Conservation (phyloP, 2,113 vertebrate species). For the Eurystomus gularis region DNA sequence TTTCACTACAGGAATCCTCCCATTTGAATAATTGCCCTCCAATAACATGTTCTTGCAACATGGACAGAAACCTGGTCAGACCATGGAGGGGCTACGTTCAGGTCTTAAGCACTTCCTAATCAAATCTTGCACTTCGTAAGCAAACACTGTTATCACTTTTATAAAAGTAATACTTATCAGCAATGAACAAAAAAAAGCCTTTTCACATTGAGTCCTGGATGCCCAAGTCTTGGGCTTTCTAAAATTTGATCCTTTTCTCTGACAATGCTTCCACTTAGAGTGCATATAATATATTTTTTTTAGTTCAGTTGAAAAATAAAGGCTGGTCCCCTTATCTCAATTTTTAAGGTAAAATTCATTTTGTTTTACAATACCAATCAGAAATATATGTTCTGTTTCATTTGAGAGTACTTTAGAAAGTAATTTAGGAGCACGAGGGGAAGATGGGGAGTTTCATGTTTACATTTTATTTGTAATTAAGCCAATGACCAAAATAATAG, state of each 20-base stretch:
- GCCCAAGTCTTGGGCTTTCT: not conserved
- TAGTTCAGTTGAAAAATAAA: not conserved
- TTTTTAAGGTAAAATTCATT: not conserved
- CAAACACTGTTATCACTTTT: not conserved
- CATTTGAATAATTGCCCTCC: not conserved
- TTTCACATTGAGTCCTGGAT: not conserved
- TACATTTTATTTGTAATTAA: not conserved
- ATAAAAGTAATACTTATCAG: not conserved
- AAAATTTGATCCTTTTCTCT: not conserved
- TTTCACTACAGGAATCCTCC: not conserved
- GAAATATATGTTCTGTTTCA: not conserved
- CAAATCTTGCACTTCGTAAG: not conserved
- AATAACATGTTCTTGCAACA: accelerated
- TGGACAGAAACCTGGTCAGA: not conserved
- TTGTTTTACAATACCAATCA: not conserved
- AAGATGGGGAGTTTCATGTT: not conserved
- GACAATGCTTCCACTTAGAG: not conserved
- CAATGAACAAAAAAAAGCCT: not conserved
- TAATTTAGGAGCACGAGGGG: not conserved
- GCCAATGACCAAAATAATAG: not conserved
- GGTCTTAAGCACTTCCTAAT: not conserved
- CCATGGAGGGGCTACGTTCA: not conserved
- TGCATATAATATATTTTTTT: not conserved
- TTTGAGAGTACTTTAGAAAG: not conserved
- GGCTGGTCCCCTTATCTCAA: not conserved